These are phyloP conservation scores for Sciurus niger DNA, from an alignment of 2,113 vertebrate genomes.

Conservation along the genomic window DNA sequence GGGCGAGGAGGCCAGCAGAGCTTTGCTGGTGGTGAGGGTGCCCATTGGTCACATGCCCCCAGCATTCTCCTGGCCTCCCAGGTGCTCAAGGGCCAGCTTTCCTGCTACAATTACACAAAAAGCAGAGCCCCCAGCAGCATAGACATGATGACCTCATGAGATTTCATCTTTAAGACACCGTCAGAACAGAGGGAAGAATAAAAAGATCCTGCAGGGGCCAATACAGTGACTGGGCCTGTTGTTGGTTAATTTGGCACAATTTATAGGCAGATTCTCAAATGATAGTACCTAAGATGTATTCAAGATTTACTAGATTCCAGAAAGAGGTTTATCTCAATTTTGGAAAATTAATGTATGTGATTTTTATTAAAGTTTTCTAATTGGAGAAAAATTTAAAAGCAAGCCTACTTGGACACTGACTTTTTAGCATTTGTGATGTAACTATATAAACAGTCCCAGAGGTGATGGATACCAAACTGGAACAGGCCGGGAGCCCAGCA, in stretches of 20 bases:
- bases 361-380: neutral
- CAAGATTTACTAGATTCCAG: neutral
- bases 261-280: neutral
- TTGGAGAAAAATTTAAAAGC: too few species aligned
- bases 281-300: neutral
- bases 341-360: neutral
- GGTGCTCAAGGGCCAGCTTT: neutral
- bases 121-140: too few species aligned
- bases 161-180: neutral
- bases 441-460: neutral
- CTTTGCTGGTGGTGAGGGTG: rapidly evolving
- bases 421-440: neutral
- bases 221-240: rapidly evolving
- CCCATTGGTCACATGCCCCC: too few species aligned
- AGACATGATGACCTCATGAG: too few species aligned
- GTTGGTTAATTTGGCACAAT: neutral
- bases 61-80: neutral
- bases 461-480: neutral
- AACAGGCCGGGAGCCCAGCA: neutral
- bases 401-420: too few species aligned
- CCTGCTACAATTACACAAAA: neutral
- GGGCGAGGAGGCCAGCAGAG: rapidly evolving
- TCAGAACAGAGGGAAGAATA: neutral
- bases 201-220: too few species aligned
- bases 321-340: neutral